A percentile compares a stretch with the other conserved stretches of the same genome.
Conservation (phyloP, 2,113 vertebrate genomes). For the Theristicus caerulescens region DNA sequence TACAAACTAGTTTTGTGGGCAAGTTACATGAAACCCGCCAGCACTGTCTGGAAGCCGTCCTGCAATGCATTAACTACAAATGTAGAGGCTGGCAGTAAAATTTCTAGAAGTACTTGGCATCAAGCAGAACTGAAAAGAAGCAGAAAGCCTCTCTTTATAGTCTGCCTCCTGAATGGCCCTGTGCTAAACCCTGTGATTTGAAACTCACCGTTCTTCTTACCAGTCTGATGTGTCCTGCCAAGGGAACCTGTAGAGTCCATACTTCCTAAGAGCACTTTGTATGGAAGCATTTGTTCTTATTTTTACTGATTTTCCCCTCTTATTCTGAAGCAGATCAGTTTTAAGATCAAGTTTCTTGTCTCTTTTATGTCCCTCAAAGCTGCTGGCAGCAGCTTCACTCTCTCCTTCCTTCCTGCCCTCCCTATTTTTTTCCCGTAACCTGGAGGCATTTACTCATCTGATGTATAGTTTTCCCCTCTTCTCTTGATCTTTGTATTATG, state of each 20-base stretch:
- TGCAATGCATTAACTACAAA: neutral
- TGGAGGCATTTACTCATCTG: neutral
- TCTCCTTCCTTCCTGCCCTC: neutral
- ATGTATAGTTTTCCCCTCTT: neutral
- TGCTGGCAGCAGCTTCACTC: neutral
- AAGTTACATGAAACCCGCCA: neutral
- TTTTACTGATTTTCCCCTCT: neutral
- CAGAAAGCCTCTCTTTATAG: neutral
- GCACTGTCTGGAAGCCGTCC: neutral
- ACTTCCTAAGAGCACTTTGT: neutral
- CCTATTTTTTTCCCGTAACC: neutral
- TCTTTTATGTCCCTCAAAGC: neutral
- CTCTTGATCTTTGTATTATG: neutral
- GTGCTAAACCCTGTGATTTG: neutral
- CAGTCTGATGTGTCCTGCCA: neutral
- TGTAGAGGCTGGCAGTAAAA: neutral
- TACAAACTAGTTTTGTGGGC: neutral
- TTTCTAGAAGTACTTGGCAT: neutral
- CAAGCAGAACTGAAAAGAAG: neutral
- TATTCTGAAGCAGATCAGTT: neutral
- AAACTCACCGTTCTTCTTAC: neutral
- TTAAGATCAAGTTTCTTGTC: neutral
- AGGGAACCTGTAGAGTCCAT: neutral
- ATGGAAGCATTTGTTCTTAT: neutral
- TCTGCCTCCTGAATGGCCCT: neutral